Base-by-base conservation (phyloP, 2,888 invertebrate species). In the Acanthococcus lagerstroemiae region DNA sequence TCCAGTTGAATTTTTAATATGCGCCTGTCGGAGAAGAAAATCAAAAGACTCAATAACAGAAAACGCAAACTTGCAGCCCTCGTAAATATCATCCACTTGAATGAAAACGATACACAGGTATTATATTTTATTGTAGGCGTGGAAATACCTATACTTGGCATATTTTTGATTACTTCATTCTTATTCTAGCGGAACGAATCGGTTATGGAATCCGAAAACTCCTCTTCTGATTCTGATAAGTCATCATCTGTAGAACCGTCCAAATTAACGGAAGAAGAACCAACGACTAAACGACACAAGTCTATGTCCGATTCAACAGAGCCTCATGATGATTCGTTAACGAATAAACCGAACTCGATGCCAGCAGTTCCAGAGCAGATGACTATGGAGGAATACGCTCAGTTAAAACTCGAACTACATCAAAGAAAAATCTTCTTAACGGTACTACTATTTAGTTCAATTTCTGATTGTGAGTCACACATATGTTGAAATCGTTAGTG, bases 1-100 rank as follows among this genome's bases (percentile, higher is more conserved):
- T n/a, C n/a, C n/a, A n/a, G n/a, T n/a, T n/a, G n/a, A n/a, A n/a
- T n/a, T n/a, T n/a, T n/a, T n/a, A n/a, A n/a, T n/a, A n/a, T n/a
- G n/a, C n/a, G n/a, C n/a, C n/a, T n/a, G n/a, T n/a, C n/a, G n/a
- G 54, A 63, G 30, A 63, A 63, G 54, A 52, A 63, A 54, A 26
- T 37, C 24, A 50, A 37, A 24, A 50, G 63, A 52, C 52, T 63
- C n/a, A 54, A 63, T 54, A 63, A 50, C 24, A 63, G 44, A 54
- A 63, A 63, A 24, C 30, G 63, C 21, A 52, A 63, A 63, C 63
- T 63, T 52, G 37, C 44, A 30, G 63, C 63, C 21, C 44, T 63
- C n/a, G 63, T 50, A 21, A 63, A 54, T 37, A 22, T 63, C 26
- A 30, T 37, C 22, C 21, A 63, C 24, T 44, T 63, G 52, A 63